Conservation (phyloP, 2,888 invertebrate species). For the Deilephila elpenor region DNA sequence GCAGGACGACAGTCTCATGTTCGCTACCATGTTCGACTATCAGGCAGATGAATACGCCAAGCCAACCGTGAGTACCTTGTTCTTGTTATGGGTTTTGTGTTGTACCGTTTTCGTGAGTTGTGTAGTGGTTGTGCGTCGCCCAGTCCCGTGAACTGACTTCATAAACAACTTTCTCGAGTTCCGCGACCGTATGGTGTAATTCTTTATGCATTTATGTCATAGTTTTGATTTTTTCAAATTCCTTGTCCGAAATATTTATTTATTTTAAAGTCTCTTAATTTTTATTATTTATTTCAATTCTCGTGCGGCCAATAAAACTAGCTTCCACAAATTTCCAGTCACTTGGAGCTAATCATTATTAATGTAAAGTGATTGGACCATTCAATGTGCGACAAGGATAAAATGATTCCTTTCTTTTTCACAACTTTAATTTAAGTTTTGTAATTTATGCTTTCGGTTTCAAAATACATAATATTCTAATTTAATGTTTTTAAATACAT, state of each 20-base stretch:
- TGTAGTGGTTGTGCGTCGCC: slow-evolving; percentile 22
- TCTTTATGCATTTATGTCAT: slow-evolving; percentile 11
- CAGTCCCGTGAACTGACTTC: slow-evolving; percentile 50
- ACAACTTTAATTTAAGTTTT: neutral
- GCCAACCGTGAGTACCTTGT: slow-evolving; percentile 69
- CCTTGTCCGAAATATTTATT: neutral
- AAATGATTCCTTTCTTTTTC: slow-evolving; percentile 1
- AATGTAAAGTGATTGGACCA: slow-evolving; percentile 40
- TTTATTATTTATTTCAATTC: neutral
- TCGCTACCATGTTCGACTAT: slow-evolving; percentile 83
- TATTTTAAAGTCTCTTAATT: neutral
- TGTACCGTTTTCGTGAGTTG: neutral
- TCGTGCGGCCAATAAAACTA: neutral
- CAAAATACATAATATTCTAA: neutral
- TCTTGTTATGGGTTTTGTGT: neutral
- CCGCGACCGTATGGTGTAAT: slow-evolving; percentile 28
- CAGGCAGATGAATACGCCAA: slow-evolving; percentile 79
- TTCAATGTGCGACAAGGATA: slow-evolving; percentile 44
- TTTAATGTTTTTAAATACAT: neutral
- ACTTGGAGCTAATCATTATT: slow-evolving; percentile 34
- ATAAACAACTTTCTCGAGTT: slow-evolving; percentile 65
- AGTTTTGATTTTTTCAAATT: slow-evolving; percentile 4
- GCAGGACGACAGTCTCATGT: slow-evolving; percentile 83
- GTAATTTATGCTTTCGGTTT: neutral
- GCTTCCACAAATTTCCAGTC: slow-evolving; percentile 33